These are phyloP conservation scores for Himalopsyche kuldschensis DNA, from an alignment of 2,888 invertebrate genomes.

Conservation along the genomic window DNA sequence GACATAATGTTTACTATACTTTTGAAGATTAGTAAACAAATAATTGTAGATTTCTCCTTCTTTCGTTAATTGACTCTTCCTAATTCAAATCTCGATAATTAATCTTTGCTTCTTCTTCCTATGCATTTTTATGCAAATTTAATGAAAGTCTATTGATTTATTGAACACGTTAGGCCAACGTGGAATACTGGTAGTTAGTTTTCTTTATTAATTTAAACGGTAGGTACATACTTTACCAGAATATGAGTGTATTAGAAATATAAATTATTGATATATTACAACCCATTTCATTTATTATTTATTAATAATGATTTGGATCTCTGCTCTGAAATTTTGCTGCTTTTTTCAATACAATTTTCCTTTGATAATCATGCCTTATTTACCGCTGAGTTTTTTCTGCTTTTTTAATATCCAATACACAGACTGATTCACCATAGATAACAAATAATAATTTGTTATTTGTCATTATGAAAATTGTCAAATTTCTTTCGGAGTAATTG, in stretches of 20 bases:
- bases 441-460: no score
- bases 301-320: not conserved
- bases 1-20: not conserved
- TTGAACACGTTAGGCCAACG: not conserved
- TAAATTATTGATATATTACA: not conserved
- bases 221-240: not conserved
- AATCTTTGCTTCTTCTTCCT: not conserved
- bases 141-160: not conserved
- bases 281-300: not conserved
- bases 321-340: not conserved
- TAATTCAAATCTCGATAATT: not conserved
- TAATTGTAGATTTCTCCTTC: not conserved
- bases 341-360: not conserved
- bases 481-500: no score
- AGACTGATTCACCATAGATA: no score
- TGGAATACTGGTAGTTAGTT: not conserved
- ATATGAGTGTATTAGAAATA: not conserved
- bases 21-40: not conserved
- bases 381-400: no score
- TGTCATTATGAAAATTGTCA: no score
- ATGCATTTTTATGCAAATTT: not conserved
- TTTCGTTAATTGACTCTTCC: not conserved
- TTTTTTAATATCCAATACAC: no score
- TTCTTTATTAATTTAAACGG: not conserved
- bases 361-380: not conserved